These are phyloP conservation scores for Cotesia congregata DNA, from an alignment of 2,888 invertebrate genomes.

Conservation along the genomic window DNA sequence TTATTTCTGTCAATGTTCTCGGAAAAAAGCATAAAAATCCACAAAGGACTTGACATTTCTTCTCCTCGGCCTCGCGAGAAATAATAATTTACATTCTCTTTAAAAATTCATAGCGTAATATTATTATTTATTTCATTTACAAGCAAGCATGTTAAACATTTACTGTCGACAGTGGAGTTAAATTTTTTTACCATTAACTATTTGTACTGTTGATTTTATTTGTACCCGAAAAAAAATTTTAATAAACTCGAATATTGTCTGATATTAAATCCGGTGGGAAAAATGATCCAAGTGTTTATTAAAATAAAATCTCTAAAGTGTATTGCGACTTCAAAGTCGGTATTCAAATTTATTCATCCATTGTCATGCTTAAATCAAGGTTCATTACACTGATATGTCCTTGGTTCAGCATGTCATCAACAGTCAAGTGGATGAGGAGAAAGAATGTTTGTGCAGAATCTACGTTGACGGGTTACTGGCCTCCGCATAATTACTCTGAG, in stretches of 20 bases:
- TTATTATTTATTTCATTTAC: background rate
- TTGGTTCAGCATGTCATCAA: conserved; percentile 12
- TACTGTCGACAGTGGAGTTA: background rate
- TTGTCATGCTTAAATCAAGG: background rate
- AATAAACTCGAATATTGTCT: background rate
- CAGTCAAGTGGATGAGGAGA: background rate
- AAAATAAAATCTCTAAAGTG: background rate
- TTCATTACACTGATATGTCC: conserved; percentile 4
- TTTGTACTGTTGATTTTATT: too few relatives aligned
- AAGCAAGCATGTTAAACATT: background rate
- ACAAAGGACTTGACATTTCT: background rate
- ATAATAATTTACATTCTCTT: background rate
- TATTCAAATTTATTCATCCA: conserved; percentile 7
- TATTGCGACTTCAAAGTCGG: background rate
- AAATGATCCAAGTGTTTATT: background rate
- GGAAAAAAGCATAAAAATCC: background rate
- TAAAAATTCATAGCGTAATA: background rate
- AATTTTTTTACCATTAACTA: too few relatives aligned
- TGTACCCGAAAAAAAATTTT: too few relatives aligned
- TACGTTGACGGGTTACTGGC: conserved; percentile 15
- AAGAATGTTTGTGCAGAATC: conserved; percentile 7
- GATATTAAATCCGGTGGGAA: background rate
- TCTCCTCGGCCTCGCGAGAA: background rate
- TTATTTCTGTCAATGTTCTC: too few relatives aligned
- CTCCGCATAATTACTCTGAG: conserved; percentile 26